These are phyloP conservation scores for Lepas anatifera DNA, from an alignment of 2,888 invertebrate species.

Conservation along the genomic window DNA sequence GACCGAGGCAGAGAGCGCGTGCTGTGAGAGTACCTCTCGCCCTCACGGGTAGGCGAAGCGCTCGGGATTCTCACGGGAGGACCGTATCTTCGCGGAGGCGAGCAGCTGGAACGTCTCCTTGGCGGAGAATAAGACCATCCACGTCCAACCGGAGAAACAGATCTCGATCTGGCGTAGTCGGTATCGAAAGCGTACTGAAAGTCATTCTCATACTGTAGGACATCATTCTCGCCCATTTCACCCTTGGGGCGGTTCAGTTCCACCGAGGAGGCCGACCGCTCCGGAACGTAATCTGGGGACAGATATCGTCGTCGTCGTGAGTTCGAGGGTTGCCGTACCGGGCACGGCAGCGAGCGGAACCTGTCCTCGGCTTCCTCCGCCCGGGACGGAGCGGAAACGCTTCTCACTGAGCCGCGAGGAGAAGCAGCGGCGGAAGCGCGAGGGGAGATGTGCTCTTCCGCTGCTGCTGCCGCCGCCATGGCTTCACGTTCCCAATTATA, in stretches of 20 bases:
- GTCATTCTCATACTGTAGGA: background rate
- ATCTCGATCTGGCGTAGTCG: background rate
- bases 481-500: background rate
- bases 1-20: background rate
- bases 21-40: no score
- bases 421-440: no score
- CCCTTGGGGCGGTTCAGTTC: slow-evolving; percentile 18
- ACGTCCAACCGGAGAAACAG: background rate
- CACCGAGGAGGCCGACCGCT: slow-evolving; percentile 25
- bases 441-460: no score
- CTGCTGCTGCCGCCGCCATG: background rate
- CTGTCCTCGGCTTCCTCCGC: background rate
- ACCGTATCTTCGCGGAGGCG: background rate
- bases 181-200: background rate
- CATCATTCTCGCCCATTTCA: slow-evolving; percentile 18
- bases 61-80: background rate
- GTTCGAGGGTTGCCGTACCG: background rate
- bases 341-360: background rate
- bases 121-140: background rate
- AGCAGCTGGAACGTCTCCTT: background rate
- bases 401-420: slow-evolving; percentile 44
- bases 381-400: background rate
- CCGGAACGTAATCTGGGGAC: slow-evolving; percentile 24
- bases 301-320: slow-evolving; percentile 17
- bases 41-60: background rate